Evolutionary conservation across 2,888 invertebrate genomes (phyloP).

Genomic region (Tetheella fluctuosa): DNA sequence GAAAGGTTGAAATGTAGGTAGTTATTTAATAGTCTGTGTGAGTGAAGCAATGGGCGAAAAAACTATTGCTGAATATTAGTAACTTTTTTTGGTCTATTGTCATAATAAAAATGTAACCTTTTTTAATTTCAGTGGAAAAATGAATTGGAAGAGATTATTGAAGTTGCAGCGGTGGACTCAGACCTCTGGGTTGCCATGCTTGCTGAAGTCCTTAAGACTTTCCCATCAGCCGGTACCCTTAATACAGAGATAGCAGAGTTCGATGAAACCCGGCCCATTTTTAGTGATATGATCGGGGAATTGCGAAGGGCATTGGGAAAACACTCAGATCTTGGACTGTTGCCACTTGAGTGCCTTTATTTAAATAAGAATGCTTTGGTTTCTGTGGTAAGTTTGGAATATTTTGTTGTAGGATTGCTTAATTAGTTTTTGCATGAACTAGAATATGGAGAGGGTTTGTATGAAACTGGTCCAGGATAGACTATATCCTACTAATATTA

Average conservation of each 20-base stretch:
- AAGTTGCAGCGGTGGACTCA: conserved; percentile 95
- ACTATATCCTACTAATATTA: too few species aligned
- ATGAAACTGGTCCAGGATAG: too few species aligned
- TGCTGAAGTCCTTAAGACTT: conserved; percentile 97
- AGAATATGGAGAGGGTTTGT: too few species aligned
- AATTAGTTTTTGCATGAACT: too few species aligned
- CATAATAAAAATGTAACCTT: too few species aligned
- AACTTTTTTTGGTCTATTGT: too few species aligned
- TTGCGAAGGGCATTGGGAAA: conserved; percentile 91
- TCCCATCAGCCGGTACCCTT: conserved; percentile 94
- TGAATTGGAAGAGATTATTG: conserved; percentile 97
- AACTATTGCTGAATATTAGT: too few species aligned
- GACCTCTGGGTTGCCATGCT: conserved; percentile 99
- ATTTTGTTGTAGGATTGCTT: too few species aligned
- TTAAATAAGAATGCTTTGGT: conserved; percentile 96
- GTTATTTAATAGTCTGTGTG: too few species aligned
- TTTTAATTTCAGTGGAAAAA: conserved; percentile 90
- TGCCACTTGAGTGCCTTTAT: conserved; percentile 98
- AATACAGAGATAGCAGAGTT: conserved; percentile 95
- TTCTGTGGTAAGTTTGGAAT: conserved; percentile 87
- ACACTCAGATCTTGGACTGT: conserved; percentile 92
- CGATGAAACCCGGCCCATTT: conserved; percentile 95
- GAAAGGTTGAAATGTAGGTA: too few species aligned
- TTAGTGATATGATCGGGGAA: conserved; percentile 94
- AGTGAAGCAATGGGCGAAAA: too few species aligned